A percentile compares a stretch with the other conserved stretches of the same genome.
Evolutionary conservation across 2,113 vertebrate species (phyloP).

Genomic region (Hemichromis elongatus): DNA sequence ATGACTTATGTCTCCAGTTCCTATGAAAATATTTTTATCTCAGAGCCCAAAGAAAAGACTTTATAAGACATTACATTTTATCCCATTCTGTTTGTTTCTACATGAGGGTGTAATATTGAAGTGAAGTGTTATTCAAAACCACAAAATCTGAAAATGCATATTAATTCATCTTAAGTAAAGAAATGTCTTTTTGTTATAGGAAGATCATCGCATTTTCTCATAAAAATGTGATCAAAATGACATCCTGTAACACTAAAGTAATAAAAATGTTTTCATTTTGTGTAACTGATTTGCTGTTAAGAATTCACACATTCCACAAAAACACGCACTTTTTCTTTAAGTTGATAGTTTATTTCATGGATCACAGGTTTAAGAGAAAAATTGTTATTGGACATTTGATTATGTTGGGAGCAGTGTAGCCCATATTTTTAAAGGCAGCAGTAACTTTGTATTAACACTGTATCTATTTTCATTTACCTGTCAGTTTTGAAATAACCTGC

Average conservation of each 20-base stretch:
- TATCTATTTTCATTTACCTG: not conserved
- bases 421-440: not conserved
- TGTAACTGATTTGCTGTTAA: not conserved
- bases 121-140: not conserved
- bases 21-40: not conserved
- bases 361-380: not conserved
- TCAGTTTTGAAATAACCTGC: not conserved
- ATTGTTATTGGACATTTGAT: not conserved
- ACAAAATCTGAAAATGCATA: rapidly evolving
- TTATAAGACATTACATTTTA: not conserved
- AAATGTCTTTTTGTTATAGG: not conserved
- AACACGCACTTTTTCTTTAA: not conserved
- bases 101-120: not conserved
- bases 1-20: not conserved
- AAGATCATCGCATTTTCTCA: not conserved
- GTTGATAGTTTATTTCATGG: not conserved
- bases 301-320: not conserved
- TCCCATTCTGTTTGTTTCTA: not conserved
- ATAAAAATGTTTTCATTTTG: not conserved
- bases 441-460: not conserved
- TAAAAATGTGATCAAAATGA: not conserved
- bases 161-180: not conserved
- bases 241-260: not conserved
- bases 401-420: not conserved
- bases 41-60: not conserved